Conservation (phyloP, 64 coral and sea anemone species). For the Cladopsammia gracilis region DNA sequence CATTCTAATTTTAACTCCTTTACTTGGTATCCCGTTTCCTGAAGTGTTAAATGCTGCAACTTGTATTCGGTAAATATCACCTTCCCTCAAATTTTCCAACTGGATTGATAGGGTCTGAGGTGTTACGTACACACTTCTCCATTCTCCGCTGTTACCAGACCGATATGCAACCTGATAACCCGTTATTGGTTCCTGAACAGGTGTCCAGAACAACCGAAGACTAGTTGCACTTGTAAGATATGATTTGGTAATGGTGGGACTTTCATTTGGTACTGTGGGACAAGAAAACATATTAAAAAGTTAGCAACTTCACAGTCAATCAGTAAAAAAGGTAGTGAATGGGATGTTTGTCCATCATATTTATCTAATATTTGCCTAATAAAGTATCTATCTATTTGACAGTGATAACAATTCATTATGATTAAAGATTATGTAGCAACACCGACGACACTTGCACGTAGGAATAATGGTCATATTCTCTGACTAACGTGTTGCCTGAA, state of each 20-base stretch:
- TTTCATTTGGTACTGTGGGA: not conserved
- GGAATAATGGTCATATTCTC: too few species aligned
- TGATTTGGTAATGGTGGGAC: not conserved
- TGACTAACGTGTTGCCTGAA: too few species aligned
- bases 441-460: too few species aligned
- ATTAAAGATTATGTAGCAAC: too few species aligned
- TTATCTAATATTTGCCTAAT: too few species aligned
- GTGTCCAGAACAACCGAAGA: not conserved
- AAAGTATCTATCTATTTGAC: too few species aligned
- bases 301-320: too few species aligned
- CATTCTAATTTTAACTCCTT: not conserved
- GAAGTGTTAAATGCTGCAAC: not conserved
- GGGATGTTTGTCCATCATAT: too few species aligned
- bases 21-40: conserved; percentile 15
- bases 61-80: conserved; percentile 12
- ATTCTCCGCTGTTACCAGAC: not conserved
- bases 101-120: not conserved
- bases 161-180: not conserved
- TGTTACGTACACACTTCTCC: not conserved
- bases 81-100: not conserved
- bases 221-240: conserved; percentile 12
- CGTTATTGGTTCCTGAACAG: not conserved
- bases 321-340: too few species aligned
- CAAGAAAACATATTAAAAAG: too few species aligned
- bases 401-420: too few species aligned